Percentiles rank a stretch among this genome's conserved stretches.
phyloP scores from a whole-genome alignment of 2,797 vertebrate genomes.

The Coranthus polyacanthus region DNA sequence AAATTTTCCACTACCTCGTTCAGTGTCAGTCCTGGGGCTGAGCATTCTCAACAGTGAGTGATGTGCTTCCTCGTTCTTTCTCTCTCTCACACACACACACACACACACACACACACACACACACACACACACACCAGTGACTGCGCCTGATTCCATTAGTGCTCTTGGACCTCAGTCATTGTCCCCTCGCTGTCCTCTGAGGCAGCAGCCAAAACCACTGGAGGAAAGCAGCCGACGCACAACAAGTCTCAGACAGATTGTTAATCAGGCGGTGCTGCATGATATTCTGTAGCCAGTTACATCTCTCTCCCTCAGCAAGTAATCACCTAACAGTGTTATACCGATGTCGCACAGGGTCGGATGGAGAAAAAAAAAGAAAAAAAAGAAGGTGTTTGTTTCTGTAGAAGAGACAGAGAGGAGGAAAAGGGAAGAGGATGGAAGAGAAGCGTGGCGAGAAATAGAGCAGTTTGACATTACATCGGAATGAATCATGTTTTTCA shows the following conservation, averaged over 20 bases:
- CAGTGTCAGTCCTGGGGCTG: conserved; percentile 32
- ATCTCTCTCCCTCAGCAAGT: conserved; percentile 54
- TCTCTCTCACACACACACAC: conserved; percentile 3
- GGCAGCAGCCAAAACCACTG: conserved; percentile 59
- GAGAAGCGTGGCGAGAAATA: background rate
- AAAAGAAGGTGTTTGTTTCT: conserved; percentile 35
- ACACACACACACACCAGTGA: conserved; percentile 8
- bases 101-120: conserved; percentile 2
- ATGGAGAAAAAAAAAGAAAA: conserved; percentile 35
- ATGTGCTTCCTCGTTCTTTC: conserved; percentile 18
- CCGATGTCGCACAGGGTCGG: conserved; percentile 62
- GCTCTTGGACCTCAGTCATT: conserved; percentile 64
- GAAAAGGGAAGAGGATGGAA: background rate
- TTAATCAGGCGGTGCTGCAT: conserved; percentile 70
- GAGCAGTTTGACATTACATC: background rate
- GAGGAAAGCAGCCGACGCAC: conserved; percentile 52
- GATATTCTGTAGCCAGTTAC: conserved; percentile 63
- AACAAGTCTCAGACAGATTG: conserved; percentile 68
- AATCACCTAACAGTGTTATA: conserved; percentile 69
- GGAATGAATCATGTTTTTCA: conserved; percentile 8
- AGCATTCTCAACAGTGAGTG: conserved; percentile 28
- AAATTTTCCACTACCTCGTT: conserved; percentile 36
- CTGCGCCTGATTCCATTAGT: conserved; percentile 61
- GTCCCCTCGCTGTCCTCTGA: conserved; percentile 65
- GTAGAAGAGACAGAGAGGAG: conserved; percentile 23